phyloP scores from a whole-genome alignment of 2,113 vertebrate species.

The Gallinago undulata region DNA sequence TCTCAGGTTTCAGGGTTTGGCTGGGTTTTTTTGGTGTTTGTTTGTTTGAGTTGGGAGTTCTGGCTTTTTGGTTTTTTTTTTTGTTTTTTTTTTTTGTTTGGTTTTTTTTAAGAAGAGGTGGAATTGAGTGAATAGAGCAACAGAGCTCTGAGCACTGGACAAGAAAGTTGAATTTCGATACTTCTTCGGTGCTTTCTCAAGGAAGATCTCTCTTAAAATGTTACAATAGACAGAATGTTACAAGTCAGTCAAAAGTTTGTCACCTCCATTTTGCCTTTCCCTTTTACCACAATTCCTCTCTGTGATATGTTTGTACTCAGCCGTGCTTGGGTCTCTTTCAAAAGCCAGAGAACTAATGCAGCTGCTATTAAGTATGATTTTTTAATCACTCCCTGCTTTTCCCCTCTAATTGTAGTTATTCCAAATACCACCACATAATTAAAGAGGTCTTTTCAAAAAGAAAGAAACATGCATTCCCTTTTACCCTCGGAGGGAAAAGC shows the following conservation, averaged over 20 bases:
- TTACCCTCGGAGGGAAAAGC: conserved; percentile 43
- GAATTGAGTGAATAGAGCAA: not conserved
- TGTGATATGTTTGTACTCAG: not conserved
- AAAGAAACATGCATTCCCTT: conserved; percentile 28
- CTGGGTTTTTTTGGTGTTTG: not conserved
- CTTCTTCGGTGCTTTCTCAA: not conserved
- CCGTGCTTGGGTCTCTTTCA: conserved; percentile 5
- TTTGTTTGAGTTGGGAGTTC: too few relatives aligned
- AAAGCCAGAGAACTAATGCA: conserved; percentile 54
- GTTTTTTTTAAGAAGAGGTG: not conserved
- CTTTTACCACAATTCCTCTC: not conserved
- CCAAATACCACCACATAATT: conserved; percentile 57
- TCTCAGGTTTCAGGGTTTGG: not conserved
- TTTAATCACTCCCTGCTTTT: conserved; percentile 69
- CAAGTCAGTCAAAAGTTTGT: not conserved
- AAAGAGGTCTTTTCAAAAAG: conserved; percentile 43
- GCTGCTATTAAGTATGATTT: conserved; percentile 66
- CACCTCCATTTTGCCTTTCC: not conserved
- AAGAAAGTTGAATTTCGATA: not conserved
- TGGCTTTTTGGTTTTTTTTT: not conserved
- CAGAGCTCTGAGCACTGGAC: not conserved
- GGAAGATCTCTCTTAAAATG: not conserved
- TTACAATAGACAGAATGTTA: not conserved
- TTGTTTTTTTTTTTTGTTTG: too few relatives aligned
- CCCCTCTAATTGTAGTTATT: conserved; percentile 66